Evolutionary conservation across 2,888 invertebrate genomes (phyloP), one percentile per base, ranked within the genome.

Genomic region (Esperia sulphurella): DNA sequence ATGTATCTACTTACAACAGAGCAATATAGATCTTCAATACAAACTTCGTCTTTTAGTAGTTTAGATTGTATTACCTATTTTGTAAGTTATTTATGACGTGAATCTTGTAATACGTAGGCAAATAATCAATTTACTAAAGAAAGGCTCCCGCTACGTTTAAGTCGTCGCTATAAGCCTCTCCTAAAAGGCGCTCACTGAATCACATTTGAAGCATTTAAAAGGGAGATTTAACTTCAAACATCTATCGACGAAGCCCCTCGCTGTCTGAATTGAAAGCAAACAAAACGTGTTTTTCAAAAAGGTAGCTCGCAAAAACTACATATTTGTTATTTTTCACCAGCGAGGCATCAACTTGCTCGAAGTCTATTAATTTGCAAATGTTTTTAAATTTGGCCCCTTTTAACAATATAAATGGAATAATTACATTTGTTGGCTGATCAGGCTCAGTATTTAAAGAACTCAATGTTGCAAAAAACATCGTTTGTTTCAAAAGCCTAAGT

Each of bases 221-320:
- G 85, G 84, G 84, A 84, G 85, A 85, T 83, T 86, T 86, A 83
- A 80, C 85, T 85, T 83, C 80, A 83, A 86, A 85, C 83, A 75
- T 79, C 71, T 79, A 79, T 79, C 74, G 70, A 68, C 66, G 68
- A 73, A 73, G 68, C 79, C 79, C 79, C 76, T 69, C 71, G 62
- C 61, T 59, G 60, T 58, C 53, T 65, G 83, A 86, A 88, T 87
- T 79, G 78, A 87, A 87, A 83, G 77, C 79, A 86, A 87, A 87
- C 85, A 87, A 75, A 72, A 68, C 62, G 59, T 83, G 78, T 81
- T 83, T 81, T 80, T 79, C 63, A 73, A 81, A 82, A 81, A 79
- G 73, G 79, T 78, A 76, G 72, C 73, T 75, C 67, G 63, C 65
- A 79, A 80, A 83, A 82, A 83, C 74, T 73, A 75, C 68, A 68